These are phyloP conservation scores for Drosophila lacertosa DNA, from an alignment of 1,140 invertebrate species.

Conservation along the genomic window DNA sequence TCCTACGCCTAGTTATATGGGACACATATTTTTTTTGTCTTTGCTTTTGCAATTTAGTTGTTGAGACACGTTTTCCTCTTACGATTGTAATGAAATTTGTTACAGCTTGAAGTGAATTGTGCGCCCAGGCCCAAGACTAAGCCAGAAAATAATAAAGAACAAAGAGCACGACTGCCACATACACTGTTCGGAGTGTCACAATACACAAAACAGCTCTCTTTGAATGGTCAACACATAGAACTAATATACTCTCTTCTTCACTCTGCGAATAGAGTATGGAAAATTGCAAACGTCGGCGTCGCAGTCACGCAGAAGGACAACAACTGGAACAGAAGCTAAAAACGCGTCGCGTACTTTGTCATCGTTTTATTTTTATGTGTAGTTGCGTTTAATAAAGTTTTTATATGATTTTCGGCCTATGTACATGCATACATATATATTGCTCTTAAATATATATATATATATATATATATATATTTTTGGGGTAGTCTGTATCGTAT, in stretches of 20 bases:
- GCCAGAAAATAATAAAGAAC: background rate
- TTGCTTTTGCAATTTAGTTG: slow-evolving; percentile 73
- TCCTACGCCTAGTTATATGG: slow-evolving; percentile 28
- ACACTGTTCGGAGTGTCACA: too few relatives aligned
- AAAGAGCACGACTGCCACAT: too few relatives aligned
- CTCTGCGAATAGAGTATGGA: too few relatives aligned
- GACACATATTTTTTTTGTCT: slow-evolving; percentile 49
- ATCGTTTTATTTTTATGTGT: slow-evolving; percentile 80
- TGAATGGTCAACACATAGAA: too few relatives aligned
- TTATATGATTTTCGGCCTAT: slow-evolving; percentile 45
- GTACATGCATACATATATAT: background rate
- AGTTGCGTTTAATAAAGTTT: slow-evolving; percentile 82
- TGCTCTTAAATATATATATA: background rate
- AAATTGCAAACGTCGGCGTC: slow-evolving; percentile 45
- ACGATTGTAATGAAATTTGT: slow-evolving; percentile 82
- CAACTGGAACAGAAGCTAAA: slow-evolving; percentile 29
- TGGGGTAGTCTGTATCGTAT: slow-evolving; percentile 14
- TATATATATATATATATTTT: slow-evolving; percentile 6
- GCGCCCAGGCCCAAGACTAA: slow-evolving; percentile 11
- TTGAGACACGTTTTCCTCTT: slow-evolving; percentile 81
- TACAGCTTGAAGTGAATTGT: slow-evolving; percentile 79
- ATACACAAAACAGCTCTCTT: too few relatives aligned
- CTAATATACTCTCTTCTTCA: too few relatives aligned
- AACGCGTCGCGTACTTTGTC: slow-evolving; percentile 72
- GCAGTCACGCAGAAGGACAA: slow-evolving; percentile 50